Conservation (phyloP, 1,140 invertebrate species). For the Trinorchestia longiramus region DNA sequence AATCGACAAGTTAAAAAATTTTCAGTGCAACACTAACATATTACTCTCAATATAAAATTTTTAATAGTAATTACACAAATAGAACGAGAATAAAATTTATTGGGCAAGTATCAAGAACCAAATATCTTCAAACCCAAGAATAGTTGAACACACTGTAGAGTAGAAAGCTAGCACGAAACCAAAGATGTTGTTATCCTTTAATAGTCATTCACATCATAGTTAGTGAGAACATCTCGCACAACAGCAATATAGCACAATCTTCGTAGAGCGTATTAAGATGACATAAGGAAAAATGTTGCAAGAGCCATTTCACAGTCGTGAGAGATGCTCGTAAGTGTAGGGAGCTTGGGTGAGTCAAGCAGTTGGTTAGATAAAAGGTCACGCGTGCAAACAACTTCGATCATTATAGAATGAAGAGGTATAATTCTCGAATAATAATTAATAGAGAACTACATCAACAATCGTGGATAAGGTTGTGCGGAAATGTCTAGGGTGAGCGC, state of each 20-base stretch:
- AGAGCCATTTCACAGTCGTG: neutral
- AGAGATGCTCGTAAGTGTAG: neutral
- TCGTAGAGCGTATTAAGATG: neutral
- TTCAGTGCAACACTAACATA: neutral
- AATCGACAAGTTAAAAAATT: constrained; percentile 39
- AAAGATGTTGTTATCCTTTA: neutral
- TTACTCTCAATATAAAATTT: neutral
- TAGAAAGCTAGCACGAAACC: neutral
- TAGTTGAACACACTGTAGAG: neutral
- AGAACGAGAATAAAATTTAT: constrained; percentile 50
- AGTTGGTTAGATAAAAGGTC: neutral
- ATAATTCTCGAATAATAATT: neutral
- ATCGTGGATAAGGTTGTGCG: neutral
- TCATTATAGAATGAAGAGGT: neutral
- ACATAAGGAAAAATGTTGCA: neutral
- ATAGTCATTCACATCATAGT: neutral
- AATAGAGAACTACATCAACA: neutral
- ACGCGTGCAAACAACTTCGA: neutral
- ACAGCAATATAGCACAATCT: neutral
- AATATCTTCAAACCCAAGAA: neutral
- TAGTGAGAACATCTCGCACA: neutral
- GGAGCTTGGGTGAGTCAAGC: neutral
- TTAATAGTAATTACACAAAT: constrained; percentile 15
- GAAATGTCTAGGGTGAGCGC: neutral
- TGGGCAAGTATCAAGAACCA: neutral